Evolutionary conservation across 2,113 vertebrate genomes (phyloP), one percentile per base, ranked within the genome.

Genomic region (Phasianus colchicus): DNA sequence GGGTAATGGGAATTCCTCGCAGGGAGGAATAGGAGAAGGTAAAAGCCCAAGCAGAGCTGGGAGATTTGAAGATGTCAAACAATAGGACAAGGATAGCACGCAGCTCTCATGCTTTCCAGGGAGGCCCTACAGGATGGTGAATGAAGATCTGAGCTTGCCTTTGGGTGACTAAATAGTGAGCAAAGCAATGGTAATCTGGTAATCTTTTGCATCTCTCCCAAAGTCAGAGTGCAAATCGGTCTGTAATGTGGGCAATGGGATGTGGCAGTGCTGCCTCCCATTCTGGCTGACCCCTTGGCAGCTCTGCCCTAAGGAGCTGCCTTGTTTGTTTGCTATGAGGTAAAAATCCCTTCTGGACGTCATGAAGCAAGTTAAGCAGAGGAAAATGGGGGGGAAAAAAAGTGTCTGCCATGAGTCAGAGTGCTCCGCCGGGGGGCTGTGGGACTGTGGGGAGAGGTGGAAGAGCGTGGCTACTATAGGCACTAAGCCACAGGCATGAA

Each of bases 401-500:
- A 11, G 32, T 17, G 8, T 78, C 38, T 90, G 61, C 82, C 7
- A 2, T 93, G 94, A 94, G 82, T 93, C 94, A 96, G 75, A 92
- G 43, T 27, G 67, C 18, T 93, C 54, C 47, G 92, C n/a, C 2
- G 1, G 25, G 52, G 50, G 80, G 27, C 70, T 93, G 70, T 83
- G 92, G 93, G 67, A 84, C 94, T 86, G 27, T 1, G 9, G 57
- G 38, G 70, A 43, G 65, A 92, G 80, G 54, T 19, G 25, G 81
- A 64, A 67, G 67, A 76, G 21, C 0, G 4, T 78, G 64, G 64
- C 88, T 90, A 57, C 73, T 83, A 27, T 73, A 89, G 86, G 78
- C 72, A 78, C 86, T 69, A 95, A 95, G 86, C 88, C 95, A 96
- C 90, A 94, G n/a, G 86, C 86, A 97, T 92, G 94, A 96, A 25